Percentiles rank a stretch among this genome's conserved stretches.
Conservation (phyloP, 92 coral and sea anemone species). For the Montipora capitata region DNA sequence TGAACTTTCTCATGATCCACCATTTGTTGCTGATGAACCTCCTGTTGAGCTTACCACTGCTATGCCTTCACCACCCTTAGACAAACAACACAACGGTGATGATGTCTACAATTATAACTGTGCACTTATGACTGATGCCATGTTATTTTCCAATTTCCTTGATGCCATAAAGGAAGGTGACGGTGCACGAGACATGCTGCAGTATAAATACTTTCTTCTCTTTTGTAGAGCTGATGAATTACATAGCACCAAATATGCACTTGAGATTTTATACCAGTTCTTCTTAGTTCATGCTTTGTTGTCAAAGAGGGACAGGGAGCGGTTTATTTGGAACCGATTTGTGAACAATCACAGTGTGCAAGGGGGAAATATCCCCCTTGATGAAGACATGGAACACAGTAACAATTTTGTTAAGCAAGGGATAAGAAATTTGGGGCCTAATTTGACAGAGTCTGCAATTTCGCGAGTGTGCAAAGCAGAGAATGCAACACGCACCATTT, state of each 20-base stretch:
- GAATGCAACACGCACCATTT: conserved; percentile 40
- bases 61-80: conserved; percentile 10
- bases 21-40: conserved; percentile 38
- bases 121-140: conserved; percentile 30
- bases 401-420: not conserved
- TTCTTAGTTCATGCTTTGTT: conserved; percentile 49
- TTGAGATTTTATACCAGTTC: conserved; percentile 61
- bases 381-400: not conserved
- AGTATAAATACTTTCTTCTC: conserved; percentile 45
- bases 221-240: conserved; percentile 44
- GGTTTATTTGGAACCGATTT: conserved; percentile 52
- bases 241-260: conserved; percentile 62
- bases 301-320: conserved; percentile 43
- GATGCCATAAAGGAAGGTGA: not conserved
- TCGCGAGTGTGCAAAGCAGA: conserved; percentile 45
- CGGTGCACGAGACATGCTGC: conserved; percentile 32
- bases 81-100: conserved; percentile 15
- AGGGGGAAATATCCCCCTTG: conserved; percentile 19
- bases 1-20: conserved; percentile 50
- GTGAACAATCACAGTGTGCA: conserved; percentile 36
- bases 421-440: not conserved
- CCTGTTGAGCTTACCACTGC: conserved; percentile 30
- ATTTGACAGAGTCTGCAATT: conserved; percentile 27
- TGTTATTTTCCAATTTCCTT: conserved; percentile 30
- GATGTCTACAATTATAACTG: conserved; percentile 54